phyloP scores from a whole-genome alignment of 2,113 vertebrate genomes.

The Crotalus helleri region DNA sequence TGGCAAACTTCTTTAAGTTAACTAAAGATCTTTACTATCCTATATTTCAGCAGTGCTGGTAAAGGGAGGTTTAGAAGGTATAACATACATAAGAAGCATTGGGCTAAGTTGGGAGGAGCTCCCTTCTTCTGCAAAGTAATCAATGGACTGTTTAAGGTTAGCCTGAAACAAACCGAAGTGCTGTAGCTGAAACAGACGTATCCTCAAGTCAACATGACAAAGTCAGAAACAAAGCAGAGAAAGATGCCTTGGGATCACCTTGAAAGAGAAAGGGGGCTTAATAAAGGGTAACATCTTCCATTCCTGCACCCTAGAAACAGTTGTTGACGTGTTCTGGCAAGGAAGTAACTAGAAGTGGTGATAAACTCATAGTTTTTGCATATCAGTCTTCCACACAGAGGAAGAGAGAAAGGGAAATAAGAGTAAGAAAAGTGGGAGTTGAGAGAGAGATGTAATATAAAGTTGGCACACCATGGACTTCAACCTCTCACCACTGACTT shows the following conservation, averaged over 20 bases:
- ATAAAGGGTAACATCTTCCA: not conserved
- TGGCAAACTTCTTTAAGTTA: not conserved
- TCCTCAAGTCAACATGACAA: not conserved
- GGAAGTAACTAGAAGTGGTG: not conserved
- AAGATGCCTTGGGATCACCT: not conserved
- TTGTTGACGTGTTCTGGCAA: not conserved
- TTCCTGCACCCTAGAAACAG: not conserved
- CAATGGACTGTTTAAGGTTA: not conserved
- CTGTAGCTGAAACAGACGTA: not conserved
- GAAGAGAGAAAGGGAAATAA: not conserved
- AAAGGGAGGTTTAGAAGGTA: not conserved
- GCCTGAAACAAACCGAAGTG: not conserved
- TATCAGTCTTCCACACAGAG: not conserved
- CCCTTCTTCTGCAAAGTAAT: not conserved
- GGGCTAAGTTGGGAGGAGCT: not conserved
- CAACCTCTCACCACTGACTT: not conserved
- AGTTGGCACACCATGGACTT: not conserved
- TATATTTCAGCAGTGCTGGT: not conserved
- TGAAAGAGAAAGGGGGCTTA: not conserved
- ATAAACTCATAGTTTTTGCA: not conserved
- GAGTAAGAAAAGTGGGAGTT: not conserved
- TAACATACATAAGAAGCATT: not conserved
- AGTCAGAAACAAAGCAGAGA: not conserved
- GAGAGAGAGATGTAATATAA: not conserved
- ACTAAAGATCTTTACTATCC: not conserved